Base-by-base conservation (phyloP, 2,113 vertebrate genomes). In the Nothoprocta perdicaria region DNA sequence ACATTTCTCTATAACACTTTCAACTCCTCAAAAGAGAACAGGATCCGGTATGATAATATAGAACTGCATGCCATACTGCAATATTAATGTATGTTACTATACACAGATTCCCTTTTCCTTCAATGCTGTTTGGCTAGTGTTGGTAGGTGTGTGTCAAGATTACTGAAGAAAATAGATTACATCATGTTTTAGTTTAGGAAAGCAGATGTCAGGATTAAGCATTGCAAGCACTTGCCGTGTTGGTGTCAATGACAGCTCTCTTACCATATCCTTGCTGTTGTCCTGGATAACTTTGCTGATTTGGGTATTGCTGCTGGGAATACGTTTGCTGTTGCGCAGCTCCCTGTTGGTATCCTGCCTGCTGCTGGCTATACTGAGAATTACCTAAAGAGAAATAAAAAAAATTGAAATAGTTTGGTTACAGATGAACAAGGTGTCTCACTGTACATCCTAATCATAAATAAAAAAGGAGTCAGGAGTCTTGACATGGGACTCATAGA, bases 321-420 rank as follows among this genome's bases (percentile, higher is more conserved):
- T 98, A 99, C 0, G 98, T 93, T 92, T 98, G 99, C 94, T 98
- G 99, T 94, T 99, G 98, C 13, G 98, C 97, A 21, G 98, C 96
- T 74, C 98, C 98, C 94, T 99, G 99, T 95, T 99, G 99, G 95
- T 99, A 99, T 62, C 98, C 98, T 14, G 98, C 95, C 96, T 99
- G 99, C 95, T 98, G 99, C 85, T 99, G 99, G 96, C 98, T 98
- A 96, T 99, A 99, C 96, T 99, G 99, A 17, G 98, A 97, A 93
- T 98, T 99, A 74, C 99, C 99, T 99, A 86, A 41, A 77, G 67
- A 61, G 60, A 27, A 71, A 35, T 94, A 84, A 43, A 48, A 48
- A 48, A 19, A 45, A 92, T 53, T 22, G 31, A 22, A 21, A 18
- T 14, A n/a, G 52, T 18, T 81, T 45, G 43, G n/a, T 66, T 73